Percentiles rank a stretch among this genome's conserved stretches.
These are phyloP conservation scores for Hydrozoanthus tunicans DNA, from an alignment of 64 coral and sea anemone genomes.

Conservation along the genomic window DNA sequence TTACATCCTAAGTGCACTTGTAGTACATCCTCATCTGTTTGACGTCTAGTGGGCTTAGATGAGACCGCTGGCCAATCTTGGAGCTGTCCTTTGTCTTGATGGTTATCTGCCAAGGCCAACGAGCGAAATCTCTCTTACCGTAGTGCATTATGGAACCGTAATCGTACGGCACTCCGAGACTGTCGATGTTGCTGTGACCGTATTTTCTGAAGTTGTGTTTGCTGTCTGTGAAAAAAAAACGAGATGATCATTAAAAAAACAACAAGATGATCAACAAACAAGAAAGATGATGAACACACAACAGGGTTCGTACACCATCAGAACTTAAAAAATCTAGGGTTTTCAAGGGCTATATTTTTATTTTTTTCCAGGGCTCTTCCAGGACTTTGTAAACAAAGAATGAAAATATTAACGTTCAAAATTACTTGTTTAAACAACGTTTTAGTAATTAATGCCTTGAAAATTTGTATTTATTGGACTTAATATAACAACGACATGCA, in stretches of 20 bases:
- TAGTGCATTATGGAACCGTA: slow-evolving; percentile 52
- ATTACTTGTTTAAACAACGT: too few relatives aligned
- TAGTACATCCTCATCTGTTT: slow-evolving; percentile 51
- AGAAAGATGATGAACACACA: too few relatives aligned
- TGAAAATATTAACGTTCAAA: too few relatives aligned
- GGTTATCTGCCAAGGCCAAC: slow-evolving; percentile 45
- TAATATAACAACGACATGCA: too few relatives aligned
- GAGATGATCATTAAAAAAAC: background rate
- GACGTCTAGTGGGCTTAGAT: slow-evolving; percentile 27
- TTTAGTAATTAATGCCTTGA: too few relatives aligned
- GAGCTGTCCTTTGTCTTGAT: slow-evolving; percentile 27
- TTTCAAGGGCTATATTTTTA: too few relatives aligned
- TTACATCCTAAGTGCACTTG: background rate
- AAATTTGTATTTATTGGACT: too few relatives aligned
- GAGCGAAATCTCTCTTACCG: slow-evolving; percentile 38
- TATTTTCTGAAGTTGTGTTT: slow-evolving; percentile 48
- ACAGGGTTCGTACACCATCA: too few relatives aligned
- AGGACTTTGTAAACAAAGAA: too few relatives aligned
- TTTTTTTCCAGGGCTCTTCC: too few relatives aligned
- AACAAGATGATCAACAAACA: background rate
- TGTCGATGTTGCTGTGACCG: slow-evolving; percentile 43
- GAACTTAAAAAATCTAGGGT: too few relatives aligned
- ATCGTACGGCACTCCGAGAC: slow-evolving; percentile 27
- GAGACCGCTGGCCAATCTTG: slow-evolving; percentile 41
- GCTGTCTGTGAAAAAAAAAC: background rate